Conservation (phyloP, 1,140 invertebrate species). For the Eumeta japonica region DNA sequence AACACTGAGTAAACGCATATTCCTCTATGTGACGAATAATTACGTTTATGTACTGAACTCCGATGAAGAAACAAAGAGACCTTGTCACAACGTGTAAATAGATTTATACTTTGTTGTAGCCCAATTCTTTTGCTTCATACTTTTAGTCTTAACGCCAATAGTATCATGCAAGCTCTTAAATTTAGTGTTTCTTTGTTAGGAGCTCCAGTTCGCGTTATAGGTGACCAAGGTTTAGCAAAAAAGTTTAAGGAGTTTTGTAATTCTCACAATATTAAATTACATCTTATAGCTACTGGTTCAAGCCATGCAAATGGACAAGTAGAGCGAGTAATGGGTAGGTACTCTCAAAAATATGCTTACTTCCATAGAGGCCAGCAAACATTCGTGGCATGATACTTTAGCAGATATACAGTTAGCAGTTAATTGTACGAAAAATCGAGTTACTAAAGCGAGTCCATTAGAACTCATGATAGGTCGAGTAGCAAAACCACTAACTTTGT, state of each 20-base stretch:
- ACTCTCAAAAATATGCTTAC: constrained; percentile 18
- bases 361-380: not conserved
- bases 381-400: constrained; percentile 22
- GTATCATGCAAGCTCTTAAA: not conserved
- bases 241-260: constrained; percentile 2
- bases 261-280: constrained; percentile 3
- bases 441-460: constrained; percentile 21
- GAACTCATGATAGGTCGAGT: constrained; percentile 26
- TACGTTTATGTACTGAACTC: too few relatives aligned
- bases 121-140: constrained; percentile 16
- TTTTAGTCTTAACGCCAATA: constrained; percentile 8
- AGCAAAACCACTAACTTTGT: constrained; percentile 20
- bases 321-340: not conserved
- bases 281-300: constrained; percentile 1
- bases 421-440: constrained; percentile 23
- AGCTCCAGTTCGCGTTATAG: constrained; percentile 1
- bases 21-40: too few relatives aligned
- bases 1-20: too few relatives aligned
- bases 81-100: too few relatives aligned
- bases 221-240: constrained; percentile 7
- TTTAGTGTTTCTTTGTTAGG: constrained; percentile 1
- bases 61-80: too few relatives aligned
- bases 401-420: constrained; percentile 27
- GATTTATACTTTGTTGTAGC: too few relatives aligned
- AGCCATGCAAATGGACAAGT: constrained; percentile 1